Evolutionary conservation across 2,113 vertebrate species (phyloP).

Genomic region (Hippopotamus amphibius): DNA sequence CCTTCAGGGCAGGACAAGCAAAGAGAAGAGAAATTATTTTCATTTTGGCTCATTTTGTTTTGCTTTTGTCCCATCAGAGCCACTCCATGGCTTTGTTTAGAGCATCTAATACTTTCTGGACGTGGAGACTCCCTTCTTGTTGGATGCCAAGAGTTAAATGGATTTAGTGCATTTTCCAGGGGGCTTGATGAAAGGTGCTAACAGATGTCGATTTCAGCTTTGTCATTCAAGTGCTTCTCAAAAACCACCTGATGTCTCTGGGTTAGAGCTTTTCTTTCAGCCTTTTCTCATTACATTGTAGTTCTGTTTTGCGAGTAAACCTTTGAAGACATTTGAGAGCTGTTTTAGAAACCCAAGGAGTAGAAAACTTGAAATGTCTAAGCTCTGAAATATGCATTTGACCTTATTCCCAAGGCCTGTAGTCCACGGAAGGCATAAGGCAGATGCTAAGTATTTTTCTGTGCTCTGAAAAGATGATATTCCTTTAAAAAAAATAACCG

Average conservation of each 20-base stretch:
- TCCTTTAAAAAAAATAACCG: not conserved
- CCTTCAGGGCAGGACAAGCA: constrained; percentile 44
- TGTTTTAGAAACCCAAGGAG: constrained; percentile 69
- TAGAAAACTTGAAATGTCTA: constrained; percentile 53
- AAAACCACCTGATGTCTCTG: constrained; percentile 83
- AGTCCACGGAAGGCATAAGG: not conserved
- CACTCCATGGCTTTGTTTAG: not conserved
- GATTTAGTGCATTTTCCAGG: constrained; percentile 63
- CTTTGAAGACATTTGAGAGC: constrained; percentile 87
- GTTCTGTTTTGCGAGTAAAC: constrained; percentile 82
- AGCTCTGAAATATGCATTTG: constrained; percentile 63
- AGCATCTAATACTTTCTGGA: not conserved
- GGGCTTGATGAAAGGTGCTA: constrained; percentile 87
- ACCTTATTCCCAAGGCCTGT: constrained; percentile 24
- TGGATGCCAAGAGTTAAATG: constrained; percentile 71
- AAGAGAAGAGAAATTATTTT: not conserved
- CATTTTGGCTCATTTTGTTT: constrained; percentile 2
- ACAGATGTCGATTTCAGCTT: constrained; percentile 84
- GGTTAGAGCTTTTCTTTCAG: constrained; percentile 92
- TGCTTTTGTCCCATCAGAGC: constrained; percentile 9
- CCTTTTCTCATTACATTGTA: constrained; percentile 86
- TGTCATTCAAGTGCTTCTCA: constrained; percentile 83
- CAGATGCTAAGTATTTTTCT: constrained; percentile 26
- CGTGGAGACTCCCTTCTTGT: constrained; percentile 6
- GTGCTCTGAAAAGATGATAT: not conserved